A percentile compares a stretch with the other conserved stretches of the same genome.
phyloP scores from a whole-genome alignment of 2,888 invertebrate species.

The Galeopsomyia nigrocyanea region DNA sequence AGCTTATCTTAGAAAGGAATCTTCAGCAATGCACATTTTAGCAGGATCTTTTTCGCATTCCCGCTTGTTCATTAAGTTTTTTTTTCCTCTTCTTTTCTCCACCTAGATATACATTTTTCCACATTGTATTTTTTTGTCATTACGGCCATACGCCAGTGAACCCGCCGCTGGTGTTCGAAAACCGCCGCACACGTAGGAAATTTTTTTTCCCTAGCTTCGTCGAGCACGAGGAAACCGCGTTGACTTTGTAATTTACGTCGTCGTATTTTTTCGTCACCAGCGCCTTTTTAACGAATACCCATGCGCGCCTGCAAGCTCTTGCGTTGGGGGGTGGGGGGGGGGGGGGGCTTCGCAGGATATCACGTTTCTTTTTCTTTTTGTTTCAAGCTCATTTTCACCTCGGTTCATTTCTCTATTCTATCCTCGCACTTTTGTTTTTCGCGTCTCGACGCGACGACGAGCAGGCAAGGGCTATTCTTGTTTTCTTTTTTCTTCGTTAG shows the following conservation, averaged over 20 bases:
- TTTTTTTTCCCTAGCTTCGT: conserved; percentile 7
- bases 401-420: conserved; percentile 3
- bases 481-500: no score
- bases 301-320: background rate
- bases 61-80: background rate
- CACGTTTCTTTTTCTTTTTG: conserved; percentile 12
- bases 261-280: conserved; percentile 41
- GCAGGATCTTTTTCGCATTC: background rate
- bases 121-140: conserved; percentile 37
- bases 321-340: no score
- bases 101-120: background rate
- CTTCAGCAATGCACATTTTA: no score
- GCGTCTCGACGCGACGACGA: background rate
- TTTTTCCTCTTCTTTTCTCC: no score
- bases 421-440: background rate
- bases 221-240: conserved; percentile 42
- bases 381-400: background rate
- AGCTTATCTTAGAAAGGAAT: no score
- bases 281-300: conserved; percentile 26
- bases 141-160: conserved; percentile 39
- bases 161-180: conserved; percentile 18
- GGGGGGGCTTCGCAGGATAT: conserved; percentile 7
- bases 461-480: no score
- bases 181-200: background rate
- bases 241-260: conserved; percentile 55